Conservation (phyloP, 2,888 invertebrate genomes). For the Athalia circularis region DNA sequence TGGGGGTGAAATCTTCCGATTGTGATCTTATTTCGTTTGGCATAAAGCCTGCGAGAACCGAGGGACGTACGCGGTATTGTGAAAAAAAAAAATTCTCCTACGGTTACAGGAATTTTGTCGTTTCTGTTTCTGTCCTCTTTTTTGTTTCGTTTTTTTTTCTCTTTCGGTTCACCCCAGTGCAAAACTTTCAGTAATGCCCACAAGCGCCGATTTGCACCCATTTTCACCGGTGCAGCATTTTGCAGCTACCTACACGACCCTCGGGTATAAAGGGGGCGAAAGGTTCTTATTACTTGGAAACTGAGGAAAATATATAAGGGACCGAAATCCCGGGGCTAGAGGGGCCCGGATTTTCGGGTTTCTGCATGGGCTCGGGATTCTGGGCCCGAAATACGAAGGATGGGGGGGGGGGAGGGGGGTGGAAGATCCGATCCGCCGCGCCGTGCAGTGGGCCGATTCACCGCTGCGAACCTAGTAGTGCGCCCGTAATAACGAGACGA, state of each 20-base stretch:
- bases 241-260: background rate
- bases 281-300: conserved; percentile 32
- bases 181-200: no score
- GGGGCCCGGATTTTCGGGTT: background rate
- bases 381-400: background rate
- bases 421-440: conserved; percentile 30
- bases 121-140: background rate
- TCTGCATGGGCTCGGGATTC: no score
- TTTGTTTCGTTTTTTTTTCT: background rate
- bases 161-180: no score
- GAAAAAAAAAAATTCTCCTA: no score
- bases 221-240: background rate
- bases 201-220: no score
- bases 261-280: background rate
- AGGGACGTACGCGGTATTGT: no score
- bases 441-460: conserved; percentile 62
- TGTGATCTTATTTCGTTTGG: no score
- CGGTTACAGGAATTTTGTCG: no score
- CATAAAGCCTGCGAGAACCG: no score
- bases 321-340: conserved; percentile 11
- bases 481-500: conserved; percentile 57
- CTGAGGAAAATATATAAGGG: conserved; percentile 2
- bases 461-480: conserved; percentile 56
- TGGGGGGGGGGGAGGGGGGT: background rate
- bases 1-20: no score